Percentiles rank a stretch among this genome's conserved stretches.
Conservation (phyloP, 2,888 invertebrate species). For the Heliothis peltigera region DNA sequence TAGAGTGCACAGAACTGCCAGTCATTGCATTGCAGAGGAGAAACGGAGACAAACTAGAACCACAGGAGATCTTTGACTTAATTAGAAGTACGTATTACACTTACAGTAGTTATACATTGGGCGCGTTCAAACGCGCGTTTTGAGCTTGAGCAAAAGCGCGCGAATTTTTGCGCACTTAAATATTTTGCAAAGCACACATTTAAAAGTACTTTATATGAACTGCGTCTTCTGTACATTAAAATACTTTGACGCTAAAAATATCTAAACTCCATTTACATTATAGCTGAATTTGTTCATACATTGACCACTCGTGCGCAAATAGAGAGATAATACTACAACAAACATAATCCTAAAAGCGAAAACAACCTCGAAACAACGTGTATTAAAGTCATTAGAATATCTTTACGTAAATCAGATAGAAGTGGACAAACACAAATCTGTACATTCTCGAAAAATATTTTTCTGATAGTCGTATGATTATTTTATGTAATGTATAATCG, state of each 20-base stretch:
- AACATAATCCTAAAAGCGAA: too few relatives aligned
- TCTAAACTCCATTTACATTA: neutral
- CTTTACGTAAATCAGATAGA: neutral
- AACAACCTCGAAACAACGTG: too few relatives aligned
- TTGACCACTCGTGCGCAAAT: too few relatives aligned
- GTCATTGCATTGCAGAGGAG: conserved; percentile 68
- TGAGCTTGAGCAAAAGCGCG: too few relatives aligned
- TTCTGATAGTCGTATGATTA: conserved; percentile 3
- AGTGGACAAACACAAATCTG: neutral
- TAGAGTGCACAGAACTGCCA: conserved; percentile 65
- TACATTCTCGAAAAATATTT: neutral
- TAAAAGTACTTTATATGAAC: too few relatives aligned
- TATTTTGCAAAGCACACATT: too few relatives aligned
- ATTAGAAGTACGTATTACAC: conserved; percentile 65
- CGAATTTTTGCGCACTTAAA: too few relatives aligned
- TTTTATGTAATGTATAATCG: conserved; percentile 19
- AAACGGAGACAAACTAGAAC: conserved; percentile 59
- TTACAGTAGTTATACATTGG: neutral
- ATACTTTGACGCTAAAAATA: neutral
- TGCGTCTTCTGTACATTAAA: too few relatives aligned
- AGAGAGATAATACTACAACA: too few relatives aligned
- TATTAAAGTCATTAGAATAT: too few relatives aligned
- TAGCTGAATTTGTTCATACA: too few relatives aligned
- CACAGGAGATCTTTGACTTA: conserved; percentile 69
- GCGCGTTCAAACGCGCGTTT: too few relatives aligned